phyloP scores from a whole-genome alignment of 2,797 vertebrate species.

The Dermochelys coriacea region DNA sequence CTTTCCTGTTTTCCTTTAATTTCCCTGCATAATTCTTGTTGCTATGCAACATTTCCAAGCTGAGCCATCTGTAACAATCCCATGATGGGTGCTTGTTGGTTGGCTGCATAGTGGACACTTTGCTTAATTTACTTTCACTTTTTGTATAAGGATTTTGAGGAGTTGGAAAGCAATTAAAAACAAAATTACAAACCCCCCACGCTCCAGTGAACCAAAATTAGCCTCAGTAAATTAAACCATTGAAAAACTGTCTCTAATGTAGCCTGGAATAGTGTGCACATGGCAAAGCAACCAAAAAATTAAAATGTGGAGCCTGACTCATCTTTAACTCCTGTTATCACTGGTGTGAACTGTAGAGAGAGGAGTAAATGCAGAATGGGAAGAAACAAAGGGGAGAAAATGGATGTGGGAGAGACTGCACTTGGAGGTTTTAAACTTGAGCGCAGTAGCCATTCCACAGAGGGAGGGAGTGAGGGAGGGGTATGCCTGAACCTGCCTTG shows the following conservation, averaged over 20 bases:
- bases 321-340: background rate
- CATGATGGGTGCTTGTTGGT: constrained; percentile 12
- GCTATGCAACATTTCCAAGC: constrained; percentile 55
- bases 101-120: constrained; percentile 14
- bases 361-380: background rate
- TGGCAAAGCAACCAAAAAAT: background rate
- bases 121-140: constrained; percentile 9
- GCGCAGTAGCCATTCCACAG: background rate
- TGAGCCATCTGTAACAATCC: constrained; percentile 25
- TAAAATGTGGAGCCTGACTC: background rate
- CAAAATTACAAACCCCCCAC: constrained; percentile 29
- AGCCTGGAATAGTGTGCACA: constrained; percentile 15
- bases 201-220: background rate
- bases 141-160: background rate
- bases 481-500: background rate
- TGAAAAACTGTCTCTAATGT: background rate
- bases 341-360: background rate
- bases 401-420: background rate
- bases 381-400: background rate
- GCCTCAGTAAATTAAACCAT: constrained; percentile 24
- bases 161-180: constrained; percentile 40
- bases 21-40: constrained; percentile 23
- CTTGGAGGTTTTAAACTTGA: background rate
- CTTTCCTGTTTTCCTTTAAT: constrained; percentile 38
- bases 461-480: background rate